phyloP scores from a whole-genome alignment of 2,888 invertebrate species.

The Ichneumoninae sp. region DNA sequence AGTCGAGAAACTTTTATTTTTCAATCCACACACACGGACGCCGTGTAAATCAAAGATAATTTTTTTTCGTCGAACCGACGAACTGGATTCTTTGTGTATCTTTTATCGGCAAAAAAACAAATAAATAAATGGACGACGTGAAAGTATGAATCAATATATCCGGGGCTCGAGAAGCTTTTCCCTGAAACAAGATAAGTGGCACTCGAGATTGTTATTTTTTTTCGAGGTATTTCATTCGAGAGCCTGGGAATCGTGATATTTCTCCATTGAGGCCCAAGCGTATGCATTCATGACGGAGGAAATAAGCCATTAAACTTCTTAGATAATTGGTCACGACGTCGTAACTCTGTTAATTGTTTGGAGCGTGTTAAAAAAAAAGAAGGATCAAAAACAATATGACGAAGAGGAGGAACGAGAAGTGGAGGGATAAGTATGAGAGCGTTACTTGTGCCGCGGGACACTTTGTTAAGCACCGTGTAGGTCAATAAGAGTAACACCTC shows the following conservation, averaged over 20 bases:
- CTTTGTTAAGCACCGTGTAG: constrained; percentile 22
- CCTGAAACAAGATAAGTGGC: neutral
- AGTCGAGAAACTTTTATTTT: neutral
- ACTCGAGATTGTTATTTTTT: neutral
- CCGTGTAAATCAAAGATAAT: neutral
- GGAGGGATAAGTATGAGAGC: constrained; percentile 25
- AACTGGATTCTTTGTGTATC: neutral
- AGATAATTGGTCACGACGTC: constrained; percentile 64
- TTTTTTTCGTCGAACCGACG: neutral
- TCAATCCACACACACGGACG: neutral
- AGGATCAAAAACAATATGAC: constrained; percentile 8
- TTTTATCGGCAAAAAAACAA: neutral
- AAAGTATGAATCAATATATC: neutral
- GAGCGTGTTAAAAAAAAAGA: constrained; percentile 26
- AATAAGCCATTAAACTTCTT: constrained; percentile 57
- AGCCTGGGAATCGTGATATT: constrained; percentile 1
- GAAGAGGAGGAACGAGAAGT: neutral
- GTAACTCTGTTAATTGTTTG: constrained; percentile 59
- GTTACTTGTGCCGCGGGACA: constrained; percentile 32
- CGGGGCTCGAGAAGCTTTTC: constrained; percentile 1
- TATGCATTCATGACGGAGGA: constrained; percentile 49
- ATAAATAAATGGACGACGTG: neutral
- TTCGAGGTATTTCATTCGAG: neutral
- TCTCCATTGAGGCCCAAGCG: constrained; percentile 19
- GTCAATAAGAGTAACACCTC: constrained; percentile 38